Base-by-base conservation (phyloP, 2,113 vertebrate species). In the Pluvianellus socialis region DNA sequence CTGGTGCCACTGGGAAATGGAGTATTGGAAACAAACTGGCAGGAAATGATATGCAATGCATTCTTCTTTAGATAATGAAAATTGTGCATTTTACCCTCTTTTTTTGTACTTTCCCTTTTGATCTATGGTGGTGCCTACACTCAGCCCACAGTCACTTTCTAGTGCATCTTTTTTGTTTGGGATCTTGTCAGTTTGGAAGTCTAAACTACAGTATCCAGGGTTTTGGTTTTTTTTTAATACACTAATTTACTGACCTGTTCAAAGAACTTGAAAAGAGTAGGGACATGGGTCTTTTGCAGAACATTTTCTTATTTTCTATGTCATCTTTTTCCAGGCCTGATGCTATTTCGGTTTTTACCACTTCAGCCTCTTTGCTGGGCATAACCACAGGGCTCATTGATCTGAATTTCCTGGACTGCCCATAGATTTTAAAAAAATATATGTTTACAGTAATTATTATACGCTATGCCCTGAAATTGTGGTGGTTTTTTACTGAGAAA, bases 11-110 rank as follows among this genome's bases (percentile, higher is more conserved):
- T 71, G 67, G 30, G 52, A 38, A 56, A 62, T 9, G 26, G 63
- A 55, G 23, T 27, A 17, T 8, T 82, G 44, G 52, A 85, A 81
- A 47, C 32, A 77, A 77, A 28, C n/a, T 77, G 35, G 10, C 47
- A 15, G 0, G 4, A 81, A 90, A 84, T 50, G 5, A n/a, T 0
- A n/a, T 0, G 7, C 17, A n/a, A 7, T 16, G 15, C 14, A 3
- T 70, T 80, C n/a, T 70, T 55, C 27, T 80, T 87, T 65, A 16
- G 44, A 5, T 8, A 16, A 45, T 15, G 35, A 56, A 42, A 91
- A 58, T 3, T 30, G 17, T 70, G 40, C 23, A 3, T 70, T 79
- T 84, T 40, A 23, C 53, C 17, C 6, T 79, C 23, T n/a, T 44
- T 12, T 74, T 61, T 59, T 19, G 13, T 71, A 68, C 26, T 62